phyloP scores from a whole-genome alignment of 2,797 vertebrate species.

The Ambastaia sidthimunki region DNA sequence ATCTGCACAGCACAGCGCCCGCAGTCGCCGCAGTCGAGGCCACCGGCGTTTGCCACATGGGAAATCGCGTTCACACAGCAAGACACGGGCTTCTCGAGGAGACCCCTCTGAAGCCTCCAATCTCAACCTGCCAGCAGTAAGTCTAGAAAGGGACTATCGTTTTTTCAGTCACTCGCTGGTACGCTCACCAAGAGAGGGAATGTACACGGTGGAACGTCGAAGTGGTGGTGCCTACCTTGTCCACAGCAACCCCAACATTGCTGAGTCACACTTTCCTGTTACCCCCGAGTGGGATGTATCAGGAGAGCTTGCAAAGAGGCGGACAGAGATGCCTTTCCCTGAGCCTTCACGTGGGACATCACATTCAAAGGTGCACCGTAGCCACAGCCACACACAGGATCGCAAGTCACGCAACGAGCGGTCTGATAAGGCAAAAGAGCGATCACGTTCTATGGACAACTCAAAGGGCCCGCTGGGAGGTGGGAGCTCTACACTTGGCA shows the following conservation, averaged over 20 bases:
- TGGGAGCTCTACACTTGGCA: slow-evolving; percentile 79
- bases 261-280: slow-evolving; percentile 95
- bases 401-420: slow-evolving; percentile 95
- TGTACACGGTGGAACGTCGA: slow-evolving; percentile 93
- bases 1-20: slow-evolving; percentile 92
- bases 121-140: slow-evolving; percentile 84
- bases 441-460: slow-evolving; percentile 99
- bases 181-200: slow-evolving; percentile 92
- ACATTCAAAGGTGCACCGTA: slow-evolving; percentile 96
- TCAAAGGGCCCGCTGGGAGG: slow-evolving; percentile 90
- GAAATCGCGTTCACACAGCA: slow-evolving; percentile 97
- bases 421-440: slow-evolving; percentile 95
- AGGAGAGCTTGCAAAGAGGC: slow-evolving; percentile 94
- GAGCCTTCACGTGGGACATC: slow-evolving; percentile 96
- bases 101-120: slow-evolving; percentile 94
- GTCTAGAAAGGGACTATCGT: slow-evolving; percentile 90
- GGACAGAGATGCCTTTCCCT: slow-evolving; percentile 99
- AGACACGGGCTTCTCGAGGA: slow-evolving; percentile 91
- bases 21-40: slow-evolving; percentile 92
- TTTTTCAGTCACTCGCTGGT: slow-evolving; percentile 93
- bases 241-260: slow-evolving; percentile 92
- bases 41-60: slow-evolving; percentile 91
- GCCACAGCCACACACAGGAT: slow-evolving; percentile 99
- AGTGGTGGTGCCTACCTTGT: slow-evolving; percentile 87
- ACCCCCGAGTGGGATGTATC: slow-evolving; percentile 99